Evolutionary conservation across 2,888 invertebrate genomes (phyloP).

Genomic region (Pilophorus perplexus): DNA sequence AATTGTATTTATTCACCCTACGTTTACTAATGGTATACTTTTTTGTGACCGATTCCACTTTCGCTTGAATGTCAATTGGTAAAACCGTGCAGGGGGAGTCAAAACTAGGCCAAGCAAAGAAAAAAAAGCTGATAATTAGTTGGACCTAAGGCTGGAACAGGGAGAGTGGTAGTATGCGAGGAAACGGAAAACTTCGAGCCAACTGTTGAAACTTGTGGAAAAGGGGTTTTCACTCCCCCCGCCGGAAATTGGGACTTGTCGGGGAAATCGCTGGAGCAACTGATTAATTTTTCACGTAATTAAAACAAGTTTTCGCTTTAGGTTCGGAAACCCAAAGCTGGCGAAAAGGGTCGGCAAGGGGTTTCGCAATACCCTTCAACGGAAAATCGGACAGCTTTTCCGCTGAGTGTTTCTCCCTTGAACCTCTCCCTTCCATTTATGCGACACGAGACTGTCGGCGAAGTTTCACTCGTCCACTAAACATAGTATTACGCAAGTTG

Average conservation of each 20-base stretch:
- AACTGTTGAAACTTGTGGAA: constrained; percentile 35
- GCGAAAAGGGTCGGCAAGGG: not conserved
- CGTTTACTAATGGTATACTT: too few relatives aligned
- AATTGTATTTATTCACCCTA: too few relatives aligned
- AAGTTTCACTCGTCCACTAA: too few relatives aligned
- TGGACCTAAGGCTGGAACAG: not conserved
- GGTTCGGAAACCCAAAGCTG: not conserved
- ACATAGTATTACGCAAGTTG: too few relatives aligned
- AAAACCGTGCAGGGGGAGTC: too few relatives aligned
- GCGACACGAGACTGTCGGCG: too few relatives aligned
- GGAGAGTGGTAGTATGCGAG: constrained; percentile 30
- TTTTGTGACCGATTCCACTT: too few relatives aligned
- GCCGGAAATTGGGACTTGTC: constrained; percentile 32
- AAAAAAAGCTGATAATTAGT: constrained; percentile 26
- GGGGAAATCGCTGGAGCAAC: constrained; percentile 36
- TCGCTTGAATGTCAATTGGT: too few relatives aligned
- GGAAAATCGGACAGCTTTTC: not conserved
- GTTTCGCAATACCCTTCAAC: not conserved
- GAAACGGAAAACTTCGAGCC: constrained; percentile 31
- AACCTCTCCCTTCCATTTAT: too few relatives aligned
- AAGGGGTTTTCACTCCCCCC: not conserved
- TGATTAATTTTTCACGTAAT: constrained; percentile 40
- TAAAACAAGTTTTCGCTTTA: constrained; percentile 28
- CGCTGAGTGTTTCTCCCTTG: too few relatives aligned
- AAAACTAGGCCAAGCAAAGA: not conserved